These are phyloP conservation scores for Agrochola circellaris DNA, from an alignment of 2,888 invertebrate species.

Conservation along the genomic window DNA sequence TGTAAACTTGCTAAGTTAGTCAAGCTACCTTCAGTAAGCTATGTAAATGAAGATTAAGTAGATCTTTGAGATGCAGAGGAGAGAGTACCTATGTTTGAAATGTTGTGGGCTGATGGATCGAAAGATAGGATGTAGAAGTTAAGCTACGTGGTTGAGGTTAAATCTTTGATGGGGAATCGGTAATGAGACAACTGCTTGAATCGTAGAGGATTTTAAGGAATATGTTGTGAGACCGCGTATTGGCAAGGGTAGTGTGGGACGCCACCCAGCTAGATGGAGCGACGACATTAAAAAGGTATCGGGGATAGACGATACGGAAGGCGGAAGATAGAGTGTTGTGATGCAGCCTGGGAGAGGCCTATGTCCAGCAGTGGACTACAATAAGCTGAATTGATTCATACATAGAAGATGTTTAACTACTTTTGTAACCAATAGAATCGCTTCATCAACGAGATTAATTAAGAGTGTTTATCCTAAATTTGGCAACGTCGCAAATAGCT, in stretches of 20 bases:
- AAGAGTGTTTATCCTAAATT: too few species aligned
- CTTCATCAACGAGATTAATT: neutral
- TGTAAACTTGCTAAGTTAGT: constrained; percentile 70
- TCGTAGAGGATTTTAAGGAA: neutral
- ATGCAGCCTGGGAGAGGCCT: too few species aligned
- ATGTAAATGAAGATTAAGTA: constrained; percentile 63
- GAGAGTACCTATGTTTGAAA: constrained; percentile 23
- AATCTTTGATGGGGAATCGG: constrained; percentile 2
- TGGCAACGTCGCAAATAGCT: too few species aligned
- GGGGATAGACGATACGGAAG: too few species aligned
- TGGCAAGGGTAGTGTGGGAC: too few species aligned
- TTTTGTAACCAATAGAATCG: neutral
- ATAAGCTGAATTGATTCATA: too few species aligned
- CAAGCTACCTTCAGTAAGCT: constrained; percentile 60
- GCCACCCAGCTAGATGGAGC: too few species aligned
- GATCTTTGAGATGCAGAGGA: constrained; percentile 48
- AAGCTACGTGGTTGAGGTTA: neutral
- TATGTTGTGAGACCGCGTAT: too few species aligned
- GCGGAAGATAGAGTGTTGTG: too few species aligned
- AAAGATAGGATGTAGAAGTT: neutral
- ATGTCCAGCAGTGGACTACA: too few species aligned
- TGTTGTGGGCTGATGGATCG: neutral
- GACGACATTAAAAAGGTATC: too few species aligned
- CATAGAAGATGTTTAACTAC: too few species aligned
- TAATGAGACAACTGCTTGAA: neutral